These are phyloP conservation scores for Pangasius mekongensis DNA, from an alignment of 2,797 vertebrate genomes.

Conservation along the genomic window DNA sequence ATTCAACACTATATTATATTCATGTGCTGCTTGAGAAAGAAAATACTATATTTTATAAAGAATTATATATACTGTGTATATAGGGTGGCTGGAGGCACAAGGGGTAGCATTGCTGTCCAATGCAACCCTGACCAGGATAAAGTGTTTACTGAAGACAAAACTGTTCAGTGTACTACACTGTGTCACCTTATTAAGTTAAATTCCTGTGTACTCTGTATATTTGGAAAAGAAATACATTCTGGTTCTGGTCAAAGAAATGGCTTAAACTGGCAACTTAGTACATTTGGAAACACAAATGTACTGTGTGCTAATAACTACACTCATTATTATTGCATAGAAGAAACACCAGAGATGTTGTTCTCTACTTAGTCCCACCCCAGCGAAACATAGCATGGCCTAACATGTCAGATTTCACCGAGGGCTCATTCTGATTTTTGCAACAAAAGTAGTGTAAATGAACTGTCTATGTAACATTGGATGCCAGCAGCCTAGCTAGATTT, in stretches of 20 bases:
- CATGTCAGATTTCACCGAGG: background rate
- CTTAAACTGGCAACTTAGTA: background rate
- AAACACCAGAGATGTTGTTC: background rate
- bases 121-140: background rate
- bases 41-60: background rate
- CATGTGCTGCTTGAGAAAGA: slow-evolving; percentile 13
- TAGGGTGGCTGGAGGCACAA: background rate
- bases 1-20: slow-evolving; percentile 26
- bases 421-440: background rate
- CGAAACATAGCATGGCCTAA: background rate
- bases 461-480: background rate
- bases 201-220: background rate
- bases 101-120: background rate
- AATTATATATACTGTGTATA: background rate
- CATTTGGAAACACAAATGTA: background rate
- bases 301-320: background rate
- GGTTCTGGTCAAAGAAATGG: background rate
- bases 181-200: background rate
- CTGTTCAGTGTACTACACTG: background rate
- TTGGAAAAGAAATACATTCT: background rate
- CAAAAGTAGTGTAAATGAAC: slow-evolving; percentile 7
- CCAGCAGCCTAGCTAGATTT: background rate
- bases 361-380: background rate
- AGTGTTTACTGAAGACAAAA: background rate
- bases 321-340: background rate